Evolutionary conservation across 2,888 invertebrate genomes (phyloP).

Genomic region (Crepidodera aurea): DNA sequence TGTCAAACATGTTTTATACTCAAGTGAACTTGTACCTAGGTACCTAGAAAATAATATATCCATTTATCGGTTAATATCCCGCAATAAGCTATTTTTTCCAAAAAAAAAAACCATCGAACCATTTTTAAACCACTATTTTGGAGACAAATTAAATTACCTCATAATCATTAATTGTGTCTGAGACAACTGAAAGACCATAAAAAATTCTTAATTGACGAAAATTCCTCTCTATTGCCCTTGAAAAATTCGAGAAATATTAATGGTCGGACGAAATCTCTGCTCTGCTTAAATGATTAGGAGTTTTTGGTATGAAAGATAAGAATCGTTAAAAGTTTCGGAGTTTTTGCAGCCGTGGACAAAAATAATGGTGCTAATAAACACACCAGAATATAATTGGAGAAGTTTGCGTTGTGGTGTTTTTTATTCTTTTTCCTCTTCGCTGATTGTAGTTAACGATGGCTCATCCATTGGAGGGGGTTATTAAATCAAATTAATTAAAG

Average conservation of each 20-base stretch:
- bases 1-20: no score
- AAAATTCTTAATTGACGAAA: not conserved
- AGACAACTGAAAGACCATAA: not conserved
- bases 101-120: no score
- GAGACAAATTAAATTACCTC: no score
- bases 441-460: no score
- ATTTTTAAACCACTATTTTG: no score
- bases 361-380: slow-evolving; percentile 31
- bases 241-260: slow-evolving; percentile 8
- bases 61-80: no score
- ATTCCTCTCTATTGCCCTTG: not conserved
- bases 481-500: no score
- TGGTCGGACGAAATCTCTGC: not conserved
- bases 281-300: slow-evolving; percentile 8
- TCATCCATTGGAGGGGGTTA: no score
- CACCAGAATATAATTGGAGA: slow-evolving; percentile 25
- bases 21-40: no score
- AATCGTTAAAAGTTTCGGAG: slow-evolving; percentile 21
- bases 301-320: slow-evolving; percentile 10
- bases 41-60: no score
- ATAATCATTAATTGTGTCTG: not conserved
- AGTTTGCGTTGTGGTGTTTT: not conserved
- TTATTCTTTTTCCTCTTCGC: not conserved
- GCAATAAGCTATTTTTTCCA: no score
- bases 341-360: slow-evolving; percentile 24